A percentile compares a stretch with the other conserved stretches of the same genome.
These are phyloP conservation scores for Tragelaphus scriptus DNA, from an alignment of 2,113 vertebrate genomes.

Conservation along the genomic window DNA sequence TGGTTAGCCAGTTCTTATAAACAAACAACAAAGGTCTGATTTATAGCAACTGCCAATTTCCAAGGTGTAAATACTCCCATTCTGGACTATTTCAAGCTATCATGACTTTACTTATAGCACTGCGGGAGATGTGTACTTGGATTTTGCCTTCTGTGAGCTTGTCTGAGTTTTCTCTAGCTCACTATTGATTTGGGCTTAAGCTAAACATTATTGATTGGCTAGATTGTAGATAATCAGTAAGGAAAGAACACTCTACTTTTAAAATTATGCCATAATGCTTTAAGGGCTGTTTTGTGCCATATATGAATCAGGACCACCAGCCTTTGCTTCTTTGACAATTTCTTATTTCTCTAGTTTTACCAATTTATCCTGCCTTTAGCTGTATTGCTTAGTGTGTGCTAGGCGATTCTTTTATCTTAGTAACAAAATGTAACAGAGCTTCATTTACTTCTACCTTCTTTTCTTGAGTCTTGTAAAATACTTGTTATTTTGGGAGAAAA, in stretches of 20 bases:
- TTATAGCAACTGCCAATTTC: not conserved
- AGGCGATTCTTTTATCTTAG: not conserved
- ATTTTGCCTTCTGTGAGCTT: not conserved
- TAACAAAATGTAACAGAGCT: not conserved
- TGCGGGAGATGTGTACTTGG: fast-evolving
- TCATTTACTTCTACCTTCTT: not conserved
- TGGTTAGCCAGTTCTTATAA: not conserved
- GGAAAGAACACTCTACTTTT: not conserved
- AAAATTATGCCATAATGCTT: not conserved
- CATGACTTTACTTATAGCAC: not conserved
- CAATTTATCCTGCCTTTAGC: not conserved
- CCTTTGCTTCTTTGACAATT: not conserved
- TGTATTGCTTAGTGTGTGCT: not conserved
- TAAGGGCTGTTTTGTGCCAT: not conserved
- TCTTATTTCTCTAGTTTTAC: not conserved
- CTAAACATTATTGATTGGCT: not conserved
- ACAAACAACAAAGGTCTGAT: not conserved
- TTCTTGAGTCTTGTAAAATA: not conserved
- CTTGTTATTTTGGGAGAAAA: not conserved
- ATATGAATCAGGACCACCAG: not conserved
- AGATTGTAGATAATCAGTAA: not conserved
- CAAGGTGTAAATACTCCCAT: not conserved
- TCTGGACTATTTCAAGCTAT: not conserved
- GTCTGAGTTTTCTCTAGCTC: not conserved
- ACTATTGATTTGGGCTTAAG: not conserved